Conservation (phyloP, 35 echinoderm and acorn worm species). For the Apostichopus japonicus region DNA sequence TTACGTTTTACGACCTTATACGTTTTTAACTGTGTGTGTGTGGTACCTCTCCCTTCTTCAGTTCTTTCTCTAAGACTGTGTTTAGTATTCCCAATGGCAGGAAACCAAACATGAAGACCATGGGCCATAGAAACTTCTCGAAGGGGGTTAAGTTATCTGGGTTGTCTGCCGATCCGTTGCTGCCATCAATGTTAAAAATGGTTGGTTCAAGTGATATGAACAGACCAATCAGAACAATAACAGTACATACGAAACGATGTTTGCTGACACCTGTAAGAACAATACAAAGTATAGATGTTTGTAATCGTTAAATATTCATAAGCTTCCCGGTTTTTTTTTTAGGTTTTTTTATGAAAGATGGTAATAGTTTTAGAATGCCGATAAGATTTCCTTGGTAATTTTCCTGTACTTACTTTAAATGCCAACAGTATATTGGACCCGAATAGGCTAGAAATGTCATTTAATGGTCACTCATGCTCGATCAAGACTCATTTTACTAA, state of each 20-base stretch:
- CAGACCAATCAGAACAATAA: constrained; percentile 87
- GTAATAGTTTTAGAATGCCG: no score
- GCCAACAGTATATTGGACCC: no score
- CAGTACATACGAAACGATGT: constrained; percentile 86
- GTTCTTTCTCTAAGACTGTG: constrained; percentile 74
- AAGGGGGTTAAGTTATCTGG: not conserved
- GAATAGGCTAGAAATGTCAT: no score
- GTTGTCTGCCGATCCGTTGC: not conserved
- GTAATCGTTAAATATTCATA: not conserved
- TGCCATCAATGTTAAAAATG: constrained; percentile 75
- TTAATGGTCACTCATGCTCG: no score
- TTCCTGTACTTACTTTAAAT: no score
- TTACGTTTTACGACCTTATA: no score
- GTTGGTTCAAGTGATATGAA: constrained; percentile 95
- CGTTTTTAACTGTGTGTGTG: no score
- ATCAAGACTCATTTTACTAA: no score
- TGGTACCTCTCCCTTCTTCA: constrained; percentile 86
- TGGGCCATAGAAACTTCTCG: constrained; percentile 76
- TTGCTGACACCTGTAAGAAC: constrained; percentile 74
- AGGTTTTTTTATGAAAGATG: not conserved
- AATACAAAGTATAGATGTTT: not conserved
- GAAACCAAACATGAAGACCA: constrained; percentile 89
- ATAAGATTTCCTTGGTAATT: no score
- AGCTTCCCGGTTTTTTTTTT: no score
- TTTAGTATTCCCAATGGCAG: constrained; percentile 89